Percentiles rank a stretch among this genome's conserved stretches.
Conservation (phyloP, 1,140 invertebrate species). For the Eumaeus atala region DNA sequence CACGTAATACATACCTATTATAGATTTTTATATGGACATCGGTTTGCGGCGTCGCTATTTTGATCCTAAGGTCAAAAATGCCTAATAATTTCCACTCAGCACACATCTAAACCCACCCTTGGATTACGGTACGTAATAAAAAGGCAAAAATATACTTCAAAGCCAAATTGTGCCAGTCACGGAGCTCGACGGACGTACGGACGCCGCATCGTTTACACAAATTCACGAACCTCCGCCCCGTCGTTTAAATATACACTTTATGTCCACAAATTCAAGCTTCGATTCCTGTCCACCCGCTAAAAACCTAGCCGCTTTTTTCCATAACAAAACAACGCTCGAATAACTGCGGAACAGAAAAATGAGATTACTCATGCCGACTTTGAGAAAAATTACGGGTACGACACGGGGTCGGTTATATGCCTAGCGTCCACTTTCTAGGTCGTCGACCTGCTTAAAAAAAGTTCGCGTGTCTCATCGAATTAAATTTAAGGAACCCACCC, state of each 20-base stretch:
- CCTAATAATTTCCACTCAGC: slow-evolving; percentile 16
- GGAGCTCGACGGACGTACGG: slow-evolving; percentile 37
- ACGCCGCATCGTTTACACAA: slow-evolving; percentile 46
- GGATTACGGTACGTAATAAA: slow-evolving; percentile 55
- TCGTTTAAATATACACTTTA: slow-evolving; percentile 46
- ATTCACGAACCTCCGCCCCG: slow-evolving; percentile 40
- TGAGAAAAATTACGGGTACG: slow-evolving; percentile 56
- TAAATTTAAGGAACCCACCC: slow-evolving; percentile 24
- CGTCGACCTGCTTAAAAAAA: slow-evolving; percentile 29
- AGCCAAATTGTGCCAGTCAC: slow-evolving; percentile 66
- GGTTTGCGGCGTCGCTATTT: too few relatives aligned
- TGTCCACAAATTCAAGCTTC: slow-evolving; percentile 35
- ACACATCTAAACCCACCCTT: slow-evolving; percentile 22
- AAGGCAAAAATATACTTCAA: slow-evolving; percentile 58
- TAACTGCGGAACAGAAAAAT: slow-evolving; percentile 65
- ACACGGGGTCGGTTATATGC: slow-evolving; percentile 35
- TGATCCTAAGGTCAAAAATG: slow-evolving; percentile 9
- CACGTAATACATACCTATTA: too few relatives aligned
- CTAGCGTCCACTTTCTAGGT: slow-evolving; percentile 31
- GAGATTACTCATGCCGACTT: slow-evolving; percentile 67
- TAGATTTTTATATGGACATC: too few relatives aligned
- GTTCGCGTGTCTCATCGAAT: slow-evolving; percentile 24
- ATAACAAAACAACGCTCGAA: slow-evolving; percentile 30
- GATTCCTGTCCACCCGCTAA: slow-evolving; percentile 29
- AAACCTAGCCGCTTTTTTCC: slow-evolving; percentile 28